phyloP scores from a whole-genome alignment of 2,113 vertebrate genomes.

The Mesitornis unicolor region DNA sequence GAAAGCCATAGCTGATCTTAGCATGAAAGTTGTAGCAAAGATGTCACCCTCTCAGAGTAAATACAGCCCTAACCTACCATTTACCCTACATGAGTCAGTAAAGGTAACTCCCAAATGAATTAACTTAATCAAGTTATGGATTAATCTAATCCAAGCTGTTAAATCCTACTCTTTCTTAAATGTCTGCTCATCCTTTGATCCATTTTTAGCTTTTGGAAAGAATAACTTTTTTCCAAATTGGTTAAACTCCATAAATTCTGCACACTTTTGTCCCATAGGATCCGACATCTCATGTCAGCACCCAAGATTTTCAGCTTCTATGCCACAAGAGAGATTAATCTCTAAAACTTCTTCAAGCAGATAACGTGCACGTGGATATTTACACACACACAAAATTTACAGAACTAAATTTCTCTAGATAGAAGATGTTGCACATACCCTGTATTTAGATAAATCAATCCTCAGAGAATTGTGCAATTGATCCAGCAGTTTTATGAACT shows the following conservation, averaged over 20 bases:
- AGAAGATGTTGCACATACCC: slow-evolving; percentile 77
- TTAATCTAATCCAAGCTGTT: neutral
- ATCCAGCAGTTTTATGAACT: slow-evolving; percentile 96
- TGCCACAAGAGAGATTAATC: neutral
- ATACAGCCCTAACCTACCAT: neutral
- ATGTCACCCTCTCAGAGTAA: neutral
- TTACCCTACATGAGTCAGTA: neutral
- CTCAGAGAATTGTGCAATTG: slow-evolving; percentile 96
- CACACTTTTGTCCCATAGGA: neutral
- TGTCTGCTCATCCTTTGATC: neutral
- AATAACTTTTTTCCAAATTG: neutral
- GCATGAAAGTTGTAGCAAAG: neutral
- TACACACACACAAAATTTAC: neutral
- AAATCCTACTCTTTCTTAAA: neutral
- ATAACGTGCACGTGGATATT: neutral
- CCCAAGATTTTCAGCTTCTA: neutral
- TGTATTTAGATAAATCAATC: slow-evolving; percentile 97
- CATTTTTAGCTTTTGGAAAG: neutral
- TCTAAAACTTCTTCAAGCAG: neutral
- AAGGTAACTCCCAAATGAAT: neutral
- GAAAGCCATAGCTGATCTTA: neutral
- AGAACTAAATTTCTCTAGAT: too few species aligned
- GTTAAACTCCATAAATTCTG: neutral
- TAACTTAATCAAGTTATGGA: neutral
- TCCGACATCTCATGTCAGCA: neutral